Base-by-base conservation (phyloP, 2,113 vertebrate genomes). In the Corynorhinus townsendii region DNA sequence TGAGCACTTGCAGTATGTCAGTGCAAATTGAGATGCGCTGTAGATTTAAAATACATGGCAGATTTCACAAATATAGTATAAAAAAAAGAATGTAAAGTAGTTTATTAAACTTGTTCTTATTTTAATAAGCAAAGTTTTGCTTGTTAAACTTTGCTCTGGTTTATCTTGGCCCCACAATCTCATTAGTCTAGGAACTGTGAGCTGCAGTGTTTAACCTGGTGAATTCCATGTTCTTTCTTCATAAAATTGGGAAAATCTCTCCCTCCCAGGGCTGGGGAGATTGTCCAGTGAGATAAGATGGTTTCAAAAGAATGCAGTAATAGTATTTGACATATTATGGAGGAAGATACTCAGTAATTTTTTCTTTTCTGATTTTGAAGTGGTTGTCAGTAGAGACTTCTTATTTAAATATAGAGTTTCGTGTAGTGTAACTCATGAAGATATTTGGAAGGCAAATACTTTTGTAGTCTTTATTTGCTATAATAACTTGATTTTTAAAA, bases 401-500 rank as follows among this genome's bases (percentile, higher is more conserved):
- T 89, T 49, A 49, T 52, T 90, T 77, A 85, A 85, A 86, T 75
- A 22, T 5, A 89, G 40, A n/a, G 26, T 71, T 93, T 66, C 22
- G 12, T 68, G 0, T 62, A 24, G 16, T 49, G 33, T 24, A 79
- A 52, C 40, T 93, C n/a, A 62, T 19, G 40, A 83, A 82, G 81
- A 86, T 88, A 79, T 88, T 73, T 95, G 17, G 72, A 84, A 92
- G 28, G 45, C 33, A 62, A 35, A 77, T 71, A 80, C 38, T 93
- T 95, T 59, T 28, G 14, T 64, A 52, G 81, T 90, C 38, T 28
- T 40, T 73, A 40, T 92, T 75, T 56, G 28, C 83, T 92, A 56
- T 56, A 76, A 71, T 68, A 80, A 49, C 40, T 80, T 85, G 43
- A 82, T 77, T 94, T 96, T 95, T 82, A 22, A 4, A 59, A 86